Percentiles rank a stretch among this genome's conserved stretches.
These are phyloP conservation scores for Horisme vitalbata DNA, from an alignment of 2,888 invertebrate species.

Conservation along the genomic window DNA sequence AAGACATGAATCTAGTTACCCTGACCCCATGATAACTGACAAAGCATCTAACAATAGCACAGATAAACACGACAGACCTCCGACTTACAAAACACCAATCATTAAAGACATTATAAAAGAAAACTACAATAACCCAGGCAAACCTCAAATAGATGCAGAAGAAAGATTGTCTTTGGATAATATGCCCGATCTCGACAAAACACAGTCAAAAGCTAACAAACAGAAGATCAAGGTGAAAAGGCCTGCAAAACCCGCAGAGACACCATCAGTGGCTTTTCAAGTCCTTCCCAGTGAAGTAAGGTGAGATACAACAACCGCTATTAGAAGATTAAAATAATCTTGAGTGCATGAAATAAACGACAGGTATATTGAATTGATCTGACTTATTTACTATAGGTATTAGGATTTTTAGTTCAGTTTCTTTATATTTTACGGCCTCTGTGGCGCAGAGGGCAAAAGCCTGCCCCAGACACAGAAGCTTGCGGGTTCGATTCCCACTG, in stretches of 20 bases:
- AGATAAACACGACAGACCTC: constrained; percentile 26
- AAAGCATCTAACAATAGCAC: constrained; percentile 16
- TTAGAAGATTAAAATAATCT: too few relatives aligned
- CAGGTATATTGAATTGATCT: too few relatives aligned
- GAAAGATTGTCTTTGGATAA: constrained; percentile 62
- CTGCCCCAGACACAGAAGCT: too few relatives aligned
- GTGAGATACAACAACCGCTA: constrained; percentile 50
- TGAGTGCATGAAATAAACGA: neutral
- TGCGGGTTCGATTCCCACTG: too few relatives aligned
- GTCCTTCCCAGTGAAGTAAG: constrained; percentile 78
- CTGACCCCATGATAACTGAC: constrained; percentile 14
- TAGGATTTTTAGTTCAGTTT: too few relatives aligned
- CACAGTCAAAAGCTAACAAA: constrained; percentile 46
- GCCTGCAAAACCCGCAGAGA: constrained; percentile 57
- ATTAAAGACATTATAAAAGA: constrained; percentile 43
- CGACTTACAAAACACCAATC: constrained; percentile 27
- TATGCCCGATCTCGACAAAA: constrained; percentile 51
- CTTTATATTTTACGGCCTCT: too few relatives aligned
- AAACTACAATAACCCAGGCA: constrained; percentile 47
- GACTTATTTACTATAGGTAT: too few relatives aligned
- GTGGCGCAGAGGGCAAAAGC: too few relatives aligned
- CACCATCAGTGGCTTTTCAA: constrained; percentile 74
- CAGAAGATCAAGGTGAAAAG: constrained; percentile 47
- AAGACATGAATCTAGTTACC: constrained; percentile 9
- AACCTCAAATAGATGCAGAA: constrained; percentile 50